Base-by-base conservation (phyloP, 2,888 invertebrate genomes). In the Zelleria hepariella region DNA sequence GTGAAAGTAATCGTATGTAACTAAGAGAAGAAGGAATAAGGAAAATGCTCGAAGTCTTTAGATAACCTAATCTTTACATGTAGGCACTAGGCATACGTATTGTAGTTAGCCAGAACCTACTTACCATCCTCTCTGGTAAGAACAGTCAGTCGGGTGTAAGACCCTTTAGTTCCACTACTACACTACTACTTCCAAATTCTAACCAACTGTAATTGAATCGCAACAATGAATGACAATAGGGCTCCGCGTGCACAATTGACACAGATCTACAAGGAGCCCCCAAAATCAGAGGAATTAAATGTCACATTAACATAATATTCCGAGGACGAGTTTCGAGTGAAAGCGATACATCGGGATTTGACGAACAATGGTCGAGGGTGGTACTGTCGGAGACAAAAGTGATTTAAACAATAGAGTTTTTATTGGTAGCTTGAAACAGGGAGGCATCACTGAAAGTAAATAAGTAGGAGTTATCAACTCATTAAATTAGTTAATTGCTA, bases 271-370 rank as follows among this genome's bases (percentile, higher is more conserved):
- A 32, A 21, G 27, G 32, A 27, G 15, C n/a, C 7, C 58, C 27
- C 58, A 21, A 21, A 25, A 25, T 48, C 49, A 26, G 15, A 26
- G 25, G 49, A 58, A 49, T 58, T 42, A 26, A 58, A 48, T 49
- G 47, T 57, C 49, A 49, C 32, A 58, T 58, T 25, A 49, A 15
- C 58, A 58, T 58, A 58, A 21, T 54, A 24, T 25, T 27, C 49
- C 8, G 20, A 26, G 49, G n/a, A 21, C 25, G 25, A 48, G 57
- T 49, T 47, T 57, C 57, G 20, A 58, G 58, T 78, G 82, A 81
- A 82, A 80, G 77, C 82, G 83, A 85, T 85, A 86, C 79, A 81
- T 82, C 75, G 84, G 21, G 84, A 86, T 86, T 84, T 86, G 77
- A 73, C 75, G 71, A 74, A 85, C 85, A 84, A 82, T 82, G 75